Percentiles rank a stretch among this genome's conserved stretches.
Conservation (phyloP, 2,113 vertebrate genomes). For the Crotalus viridis region DNA sequence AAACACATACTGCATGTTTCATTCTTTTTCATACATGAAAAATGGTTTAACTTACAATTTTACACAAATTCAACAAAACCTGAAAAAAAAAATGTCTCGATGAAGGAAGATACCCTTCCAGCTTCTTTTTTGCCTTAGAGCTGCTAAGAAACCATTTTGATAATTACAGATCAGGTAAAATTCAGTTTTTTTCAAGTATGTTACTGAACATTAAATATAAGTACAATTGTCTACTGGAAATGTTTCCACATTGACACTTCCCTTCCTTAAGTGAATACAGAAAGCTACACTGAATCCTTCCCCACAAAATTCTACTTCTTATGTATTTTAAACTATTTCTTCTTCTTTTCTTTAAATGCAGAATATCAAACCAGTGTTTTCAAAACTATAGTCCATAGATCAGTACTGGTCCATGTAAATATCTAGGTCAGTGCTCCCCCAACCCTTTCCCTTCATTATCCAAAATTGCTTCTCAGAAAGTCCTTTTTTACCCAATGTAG, state of each 20-base stretch:
- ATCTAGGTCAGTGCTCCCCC: not conserved
- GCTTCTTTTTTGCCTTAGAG: not conserved
- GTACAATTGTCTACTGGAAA: not conserved
- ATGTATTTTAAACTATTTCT: not conserved
- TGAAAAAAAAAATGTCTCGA: not conserved
- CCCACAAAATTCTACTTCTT: not conserved
- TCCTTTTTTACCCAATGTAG: not conserved
- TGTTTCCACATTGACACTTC: not conserved
- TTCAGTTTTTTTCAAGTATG: not conserved
- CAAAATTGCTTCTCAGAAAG: not conserved
- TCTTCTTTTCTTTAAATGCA: not conserved
- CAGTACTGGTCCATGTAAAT: not conserved
- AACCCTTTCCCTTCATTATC: not conserved
- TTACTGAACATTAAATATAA: not conserved
- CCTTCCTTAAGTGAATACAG: not conserved
- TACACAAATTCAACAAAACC: not conserved
- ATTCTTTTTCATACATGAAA: not conserved
- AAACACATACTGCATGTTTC: constrained; percentile 15
- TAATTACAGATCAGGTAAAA: not conserved
- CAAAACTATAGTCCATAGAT: not conserved
- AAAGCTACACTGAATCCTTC: not conserved
- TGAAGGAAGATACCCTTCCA: not conserved
- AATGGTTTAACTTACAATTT: not conserved
- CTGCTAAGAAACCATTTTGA: not conserved
- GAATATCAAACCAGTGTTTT: not conserved